A percentile compares a stretch with the other conserved stretches of the same genome.
phyloP scores from a whole-genome alignment of 2,113 vertebrate species.

The Podarcis muralis region DNA sequence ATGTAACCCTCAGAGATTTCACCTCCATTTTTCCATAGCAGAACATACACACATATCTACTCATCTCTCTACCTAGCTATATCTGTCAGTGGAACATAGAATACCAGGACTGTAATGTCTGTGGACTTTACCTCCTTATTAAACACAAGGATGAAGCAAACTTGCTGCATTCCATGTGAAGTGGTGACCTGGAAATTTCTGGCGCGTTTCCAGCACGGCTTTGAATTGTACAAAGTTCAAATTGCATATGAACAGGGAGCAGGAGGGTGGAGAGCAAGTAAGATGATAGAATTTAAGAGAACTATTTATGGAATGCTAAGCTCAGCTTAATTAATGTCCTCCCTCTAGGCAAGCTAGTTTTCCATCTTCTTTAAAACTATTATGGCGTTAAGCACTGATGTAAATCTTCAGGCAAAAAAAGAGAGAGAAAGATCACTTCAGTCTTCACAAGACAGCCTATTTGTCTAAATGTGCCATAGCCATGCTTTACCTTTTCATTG shows the following conservation, averaged over 20 bases:
- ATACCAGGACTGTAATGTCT: not conserved
- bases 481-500: constrained; percentile 7
- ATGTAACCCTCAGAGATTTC: not conserved
- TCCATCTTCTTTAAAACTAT: constrained; percentile 51
- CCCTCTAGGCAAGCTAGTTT: constrained; percentile 54
- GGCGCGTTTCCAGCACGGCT: constrained; percentile 13
- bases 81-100: not conserved
- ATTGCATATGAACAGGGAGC: constrained; percentile 67
- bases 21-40: not conserved
- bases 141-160: constrained; percentile 55
- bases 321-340: constrained; percentile 71
- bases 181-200: constrained; percentile 50
- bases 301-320: constrained; percentile 66
- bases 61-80: no score
- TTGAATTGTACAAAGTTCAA: constrained; percentile 21
- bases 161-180: constrained; percentile 47
- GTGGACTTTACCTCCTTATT: constrained; percentile 33
- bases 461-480: not conserved
- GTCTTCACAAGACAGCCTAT: constrained; percentile 43
- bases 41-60: not conserved
- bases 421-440: constrained; percentile 24
- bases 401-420: constrained; percentile 47
- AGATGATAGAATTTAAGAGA: constrained; percentile 61
- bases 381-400: constrained; percentile 50
- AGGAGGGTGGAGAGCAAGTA: constrained; percentile 40